Evolutionary conservation across 2,113 vertebrate species (phyloP), one percentile per base, ranked within the genome.

Genomic region (Serilophus lunatus): DNA sequence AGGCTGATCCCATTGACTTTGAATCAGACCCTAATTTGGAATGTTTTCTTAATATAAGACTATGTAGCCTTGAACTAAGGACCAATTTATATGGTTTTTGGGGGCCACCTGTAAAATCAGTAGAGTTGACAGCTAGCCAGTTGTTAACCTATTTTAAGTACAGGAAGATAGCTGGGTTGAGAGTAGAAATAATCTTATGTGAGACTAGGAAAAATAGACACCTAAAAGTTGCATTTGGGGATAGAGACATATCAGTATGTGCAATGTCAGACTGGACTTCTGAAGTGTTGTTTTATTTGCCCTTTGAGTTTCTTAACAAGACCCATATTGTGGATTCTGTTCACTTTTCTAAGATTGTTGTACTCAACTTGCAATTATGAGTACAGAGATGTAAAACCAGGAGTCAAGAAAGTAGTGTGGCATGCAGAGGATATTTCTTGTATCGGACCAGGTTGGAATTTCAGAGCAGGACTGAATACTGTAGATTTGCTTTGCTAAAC

Each of bases 401-500:
- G 25, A 33, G 10, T 64, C 36, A 63, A n/a, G 71, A 88, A 79
- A n/a, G 69, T 79, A 9, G 29, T 23, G 15, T 76, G 63, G 4
- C 8, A 5, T 59, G 45, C 28, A 38, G 44, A 82, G 56, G 59
- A 18, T 86, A 77, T 82, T 82, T 70, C 71, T 69, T 24, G 2
- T 64, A 53, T 74, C 38, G 59, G 68, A n/a, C 47, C 51, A 59
- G 56, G 44, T 2, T 87, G 78, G 66, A 82, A 61, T 53, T 45
- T 70, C 64, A 72, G 64, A 79, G 33, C 19, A 45, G 8, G 28
- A 38, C 29, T 84, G 79, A 95, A 94, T 84, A 51, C 75, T 57
- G 44, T 64, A 85, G 82, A 85, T 91, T 68, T 94, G 51, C 79
- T 93, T 79, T 95, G 74, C 88, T 95, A 90, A 90, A 75, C 66